Base-by-base conservation (phyloP, 2,113 vertebrate genomes). In the Abramis brama region DNA sequence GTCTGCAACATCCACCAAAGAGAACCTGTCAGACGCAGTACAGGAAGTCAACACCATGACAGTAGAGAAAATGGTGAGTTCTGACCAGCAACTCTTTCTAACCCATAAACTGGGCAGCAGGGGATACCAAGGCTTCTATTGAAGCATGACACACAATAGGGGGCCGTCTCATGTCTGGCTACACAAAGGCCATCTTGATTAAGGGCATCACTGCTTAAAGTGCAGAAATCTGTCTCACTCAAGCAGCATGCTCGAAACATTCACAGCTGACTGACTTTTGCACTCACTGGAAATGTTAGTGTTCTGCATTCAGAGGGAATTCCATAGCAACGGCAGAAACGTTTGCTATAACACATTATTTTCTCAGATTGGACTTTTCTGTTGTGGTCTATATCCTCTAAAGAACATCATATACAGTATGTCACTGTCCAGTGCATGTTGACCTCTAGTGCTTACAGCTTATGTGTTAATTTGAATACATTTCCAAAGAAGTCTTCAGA, bases 11-110 rank as follows among this genome's bases (percentile, higher is more conserved):
- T 93, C 93, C 0, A 86, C 93, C 55, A 94, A 92, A 91, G 95
- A 96, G 86, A 95, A 90, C 75, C 47, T 93, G 47, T 89, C 87
- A 0, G 92, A 94, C 33, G 73, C n/a, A 1, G 71, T 57, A 25
- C 89, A 90, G 33, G 92, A 94, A 80, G 94, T 94, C 89, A 90
- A 82, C 89, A 92, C 79, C 78, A 89, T 0, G 88, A 91, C 76
- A 68, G 85, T 0, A 2, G 71, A 92, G 68, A 94, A 90, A 88
- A 95, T 94, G 94, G 96, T 96, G 27, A 92, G 93, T 64, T 17
- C 47, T 50, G n/a, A 27, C 55, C 13, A 4, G 33, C 47, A 6
- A 27, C 52, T 36, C 25, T 75, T 50, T 62, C 27, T 6, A 50
- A n/a, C 62, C 43, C 50, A 79, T 66, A 82, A 77, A 30, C 27